Base-by-base conservation (phyloP, 2,113 vertebrate species). In the Mus musculus region DNA sequence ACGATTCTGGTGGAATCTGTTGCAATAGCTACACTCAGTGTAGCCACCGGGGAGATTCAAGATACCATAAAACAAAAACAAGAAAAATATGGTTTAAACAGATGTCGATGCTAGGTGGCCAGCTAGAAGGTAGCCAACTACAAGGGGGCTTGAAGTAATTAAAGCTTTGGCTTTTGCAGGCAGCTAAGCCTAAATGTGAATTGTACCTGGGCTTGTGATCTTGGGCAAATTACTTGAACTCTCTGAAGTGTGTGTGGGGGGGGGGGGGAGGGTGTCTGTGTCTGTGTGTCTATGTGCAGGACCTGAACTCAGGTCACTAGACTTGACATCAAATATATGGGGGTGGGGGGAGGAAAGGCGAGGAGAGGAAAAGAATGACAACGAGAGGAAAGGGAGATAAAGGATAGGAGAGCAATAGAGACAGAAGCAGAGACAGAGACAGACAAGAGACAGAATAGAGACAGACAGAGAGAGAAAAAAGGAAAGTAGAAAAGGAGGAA, bases 61-160 rank as follows among this genome's bases (percentile, higher is more conserved):
- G 0, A 14, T 56, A 22, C 12, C 19, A 39, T 39, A 54, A 72
- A 77, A 56, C 9, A 20, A 39, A 82, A 22, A 82, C 67, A 75
- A 75, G 39, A 26, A 80, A 19, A 24, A 26, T 24, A 7, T 5
- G n/a, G 14, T 30, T 73, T 89, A 71, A 61, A 63, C 1, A 33
- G 54, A 67, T 3, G 12, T 63, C 73, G 8, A 1, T 4, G 2
- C 28, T 19, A 11, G 30, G 46, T 3, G 33, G 20, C 63, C 16
- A 4, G 7, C 28, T 49, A 54, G 54, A 88, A 54, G 1, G 2
- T 0, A 28, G 26, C 14, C 65, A 39, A 5, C 1, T 4, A 1
- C 2, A 4, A 78, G 52, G 49, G 1, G 4, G 4, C 30, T 39
- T 13, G 26, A 5, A 42, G n/a, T 7, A 28, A 36, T 19, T 17